Evolutionary conservation across 2,888 invertebrate species (phyloP).

Genomic region (Xanthorhoe designata): DNA sequence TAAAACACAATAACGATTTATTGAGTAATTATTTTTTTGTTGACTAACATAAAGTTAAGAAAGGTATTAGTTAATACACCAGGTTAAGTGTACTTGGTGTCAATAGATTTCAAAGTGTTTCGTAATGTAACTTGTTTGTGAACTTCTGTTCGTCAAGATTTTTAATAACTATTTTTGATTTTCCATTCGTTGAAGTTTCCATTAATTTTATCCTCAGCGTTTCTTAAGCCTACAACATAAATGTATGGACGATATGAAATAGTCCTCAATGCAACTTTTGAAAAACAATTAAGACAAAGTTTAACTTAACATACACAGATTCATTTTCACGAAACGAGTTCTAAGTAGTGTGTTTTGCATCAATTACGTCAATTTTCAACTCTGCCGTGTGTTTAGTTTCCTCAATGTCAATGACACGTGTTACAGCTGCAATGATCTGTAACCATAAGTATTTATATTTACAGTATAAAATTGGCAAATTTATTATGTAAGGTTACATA

Average conservation of each 20-base stretch:
- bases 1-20: not conserved
- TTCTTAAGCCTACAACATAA: not conserved
- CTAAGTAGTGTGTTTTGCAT: not conserved
- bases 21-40: not conserved
- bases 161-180: not conserved
- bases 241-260: not conserved
- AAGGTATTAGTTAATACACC: not conserved
- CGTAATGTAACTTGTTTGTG: not conserved
- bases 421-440: constrained; percentile 2
- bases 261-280: not conserved
- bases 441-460: not conserved
- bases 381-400: constrained; percentile 4
- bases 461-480: not conserved
- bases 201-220: not conserved
- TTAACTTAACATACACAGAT: not conserved
- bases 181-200: not conserved
- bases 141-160: not conserved
- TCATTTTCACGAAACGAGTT: not conserved
- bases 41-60: not conserved
- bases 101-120: constrained; percentile 1
- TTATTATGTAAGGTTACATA: too few relatives aligned
- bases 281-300: not conserved
- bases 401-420: constrained; percentile 5
- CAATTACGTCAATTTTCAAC: not conserved
- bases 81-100: not conserved